Evolutionary conservation across 2,888 invertebrate genomes (phyloP), one percentile per base, ranked within the genome.

Genomic region (Linnaemya tessellans): DNA sequence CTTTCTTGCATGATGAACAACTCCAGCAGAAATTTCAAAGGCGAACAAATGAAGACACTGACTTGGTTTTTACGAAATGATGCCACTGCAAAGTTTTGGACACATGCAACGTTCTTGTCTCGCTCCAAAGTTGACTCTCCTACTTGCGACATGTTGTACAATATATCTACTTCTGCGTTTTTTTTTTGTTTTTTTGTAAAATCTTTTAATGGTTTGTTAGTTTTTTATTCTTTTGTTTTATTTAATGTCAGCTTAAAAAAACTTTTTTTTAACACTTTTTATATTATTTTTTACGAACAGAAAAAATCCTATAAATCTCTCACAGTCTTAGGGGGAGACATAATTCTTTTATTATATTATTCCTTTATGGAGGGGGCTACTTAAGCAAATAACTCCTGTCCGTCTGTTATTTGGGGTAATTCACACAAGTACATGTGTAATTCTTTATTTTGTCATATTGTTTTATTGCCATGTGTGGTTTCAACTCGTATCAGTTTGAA

Each of bases 41-140:
- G 35, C 35, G 18, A 1, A 18, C 46, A 30, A 30, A 30, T 30
- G 5, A 60, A 46, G 43, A 35, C 46, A 73, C 46, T n/a, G 64
- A 64, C 43, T 54, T 25, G 64, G 41, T 22, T 77, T 43, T 43
- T 15, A 15, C 30, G 54, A 68, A 77, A 77, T 62, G 20, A 71
- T 81, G 46, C 84, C 84, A 80, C 70, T 82, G 82, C 82, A 22
- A 77, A 82, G 77, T 77, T 73, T 67, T 82, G 67, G 80, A 80
- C 83, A 67, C 83, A 82, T 73, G 83, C 83, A 73, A 73, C 77
- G 82, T 74, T 80, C 22, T 30, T 25, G 15, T 13, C n/a, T 41
- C 62, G 30, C 22, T 38, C 20, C 8, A 15, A n/a, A 74, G 18
- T 35, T 35, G 49, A 62, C 38, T 74, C 35, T 35, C 20, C 49